A percentile compares a stretch with the other conserved stretches of the same genome.
Evolutionary conservation across 2,888 invertebrate genomes (phyloP).

Genomic region (Drosophila melanosoma): DNA sequence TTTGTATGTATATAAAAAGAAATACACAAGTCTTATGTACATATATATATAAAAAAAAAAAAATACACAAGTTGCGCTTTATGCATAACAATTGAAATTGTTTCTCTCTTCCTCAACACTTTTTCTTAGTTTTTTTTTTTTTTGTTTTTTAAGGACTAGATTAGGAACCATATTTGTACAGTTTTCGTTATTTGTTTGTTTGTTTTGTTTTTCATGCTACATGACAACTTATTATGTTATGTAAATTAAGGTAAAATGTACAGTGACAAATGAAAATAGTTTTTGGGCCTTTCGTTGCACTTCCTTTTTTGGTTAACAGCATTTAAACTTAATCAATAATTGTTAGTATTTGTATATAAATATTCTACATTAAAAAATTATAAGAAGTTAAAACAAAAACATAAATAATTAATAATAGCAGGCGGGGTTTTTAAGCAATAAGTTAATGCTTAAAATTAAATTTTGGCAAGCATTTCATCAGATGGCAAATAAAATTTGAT

Average conservation of each 20-base stretch:
- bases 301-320: constrained; percentile 63
- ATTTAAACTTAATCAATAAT: constrained; percentile 27
- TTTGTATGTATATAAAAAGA: constrained; percentile 18
- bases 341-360: background rate
- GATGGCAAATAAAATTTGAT: constrained; percentile 67
- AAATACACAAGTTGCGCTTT: constrained; percentile 56
- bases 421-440: constrained; percentile 37
- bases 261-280: constrained; percentile 52
- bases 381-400: constrained; percentile 20
- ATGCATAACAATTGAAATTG: constrained; percentile 60
- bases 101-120: constrained; percentile 30
- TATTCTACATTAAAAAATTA: constrained; percentile 14
- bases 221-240: constrained; percentile 50
- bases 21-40: constrained; percentile 9
- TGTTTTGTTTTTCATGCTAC: constrained; percentile 25
- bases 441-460: constrained; percentile 55
- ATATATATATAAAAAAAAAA: constrained; percentile 36
- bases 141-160: constrained; percentile 81
- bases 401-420: constrained; percentile 58
- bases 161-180: constrained; percentile 85
- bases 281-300: constrained; percentile 46
- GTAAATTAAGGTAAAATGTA: constrained; percentile 66
- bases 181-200: constrained; percentile 72
- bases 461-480: constrained; percentile 71
- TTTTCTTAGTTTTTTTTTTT: constrained; percentile 24